Evolutionary conservation across 1,140 invertebrate genomes (phyloP).

Genomic region (Brevipalpus yothersi): DNA sequence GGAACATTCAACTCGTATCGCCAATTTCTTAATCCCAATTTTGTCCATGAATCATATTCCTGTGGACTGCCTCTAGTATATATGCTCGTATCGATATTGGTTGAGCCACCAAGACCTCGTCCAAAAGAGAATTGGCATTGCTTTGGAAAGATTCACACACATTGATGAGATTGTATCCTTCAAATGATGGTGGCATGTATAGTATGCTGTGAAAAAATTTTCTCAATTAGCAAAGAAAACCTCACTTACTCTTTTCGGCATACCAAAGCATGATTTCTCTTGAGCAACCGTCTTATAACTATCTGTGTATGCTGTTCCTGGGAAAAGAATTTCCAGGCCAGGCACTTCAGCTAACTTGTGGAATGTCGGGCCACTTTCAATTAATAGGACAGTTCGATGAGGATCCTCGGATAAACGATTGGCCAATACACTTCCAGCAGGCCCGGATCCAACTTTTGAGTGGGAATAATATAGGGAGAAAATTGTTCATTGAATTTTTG

Average conservation of each 20-base stretch:
- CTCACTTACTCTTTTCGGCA: slow-evolving; percentile 8
- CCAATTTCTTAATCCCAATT: slow-evolving; percentile 73
- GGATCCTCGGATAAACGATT: slow-evolving; percentile 30
- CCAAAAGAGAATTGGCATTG: slow-evolving; percentile 25
- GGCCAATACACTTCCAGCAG: slow-evolving; percentile 37
- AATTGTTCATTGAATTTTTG: too few relatives aligned
- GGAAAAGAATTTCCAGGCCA: background rate
- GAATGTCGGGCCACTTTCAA: slow-evolving; percentile 49
- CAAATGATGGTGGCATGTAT: too few relatives aligned
- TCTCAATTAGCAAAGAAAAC: background rate
- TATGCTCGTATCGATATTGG: slow-evolving; percentile 84
- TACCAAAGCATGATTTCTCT: slow-evolving; percentile 16
- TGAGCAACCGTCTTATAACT: slow-evolving; percentile 19
- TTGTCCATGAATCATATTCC: slow-evolving; percentile 82
- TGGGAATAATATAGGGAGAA: background rate
- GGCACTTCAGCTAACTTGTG: slow-evolving; percentile 42
- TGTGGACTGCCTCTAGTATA: slow-evolving; percentile 71
- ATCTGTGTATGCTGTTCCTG: slow-evolving; percentile 15
- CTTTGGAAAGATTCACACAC: background rate
- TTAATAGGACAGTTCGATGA: slow-evolving; percentile 29
- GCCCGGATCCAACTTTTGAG: slow-evolving; percentile 20
- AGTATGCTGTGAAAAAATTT: too few relatives aligned
- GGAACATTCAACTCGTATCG: slow-evolving; percentile 55
- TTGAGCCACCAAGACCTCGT: slow-evolving; percentile 46
- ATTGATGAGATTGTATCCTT: too few relatives aligned